Evolutionary conservation across 2,797 vertebrate species (phyloP).

Genomic region (Eospalax fontanierii): DNA sequence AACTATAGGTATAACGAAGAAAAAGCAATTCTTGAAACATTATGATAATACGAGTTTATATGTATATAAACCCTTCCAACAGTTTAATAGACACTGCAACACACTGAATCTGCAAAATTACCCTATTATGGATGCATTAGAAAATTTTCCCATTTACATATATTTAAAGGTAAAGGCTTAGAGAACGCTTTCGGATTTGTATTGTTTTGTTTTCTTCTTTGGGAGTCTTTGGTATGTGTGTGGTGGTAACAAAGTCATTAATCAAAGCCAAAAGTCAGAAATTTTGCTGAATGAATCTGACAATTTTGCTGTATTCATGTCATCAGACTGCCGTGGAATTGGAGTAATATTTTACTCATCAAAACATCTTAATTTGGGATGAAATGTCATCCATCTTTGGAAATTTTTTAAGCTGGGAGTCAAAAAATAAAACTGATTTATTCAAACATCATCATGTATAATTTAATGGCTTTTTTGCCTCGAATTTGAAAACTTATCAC

Average conservation of each 20-base stretch:
- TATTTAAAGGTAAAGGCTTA: conserved; percentile 38
- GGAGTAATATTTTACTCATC: background rate
- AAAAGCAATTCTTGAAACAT: conserved; percentile 41
- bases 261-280: conserved; percentile 33
- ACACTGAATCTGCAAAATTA: conserved; percentile 14
- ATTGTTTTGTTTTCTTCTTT: background rate
- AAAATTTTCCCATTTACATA: conserved; percentile 63
- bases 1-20: background rate
- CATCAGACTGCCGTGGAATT: background rate
- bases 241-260: conserved; percentile 13
- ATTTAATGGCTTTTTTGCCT: conserved; percentile 34
- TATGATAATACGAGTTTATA: conserved; percentile 9
- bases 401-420: conserved; percentile 4
- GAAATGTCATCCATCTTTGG: background rate
- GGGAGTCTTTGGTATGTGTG: background rate
- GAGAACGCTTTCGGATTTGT: background rate
- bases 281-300: conserved; percentile 12
- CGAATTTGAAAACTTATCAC: conserved; percentile 32
- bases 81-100: conserved; percentile 28
- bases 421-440: conserved; percentile 25
- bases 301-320: background rate
- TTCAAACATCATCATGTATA: conserved; percentile 32
- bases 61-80: conserved; percentile 40
- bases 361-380: conserved; percentile 24
- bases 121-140: background rate